A percentile compares a stretch with the other conserved stretches of the same genome.
Conservation (phyloP, 2,797 vertebrate genomes). For the Leuciscus waleckii region DNA sequence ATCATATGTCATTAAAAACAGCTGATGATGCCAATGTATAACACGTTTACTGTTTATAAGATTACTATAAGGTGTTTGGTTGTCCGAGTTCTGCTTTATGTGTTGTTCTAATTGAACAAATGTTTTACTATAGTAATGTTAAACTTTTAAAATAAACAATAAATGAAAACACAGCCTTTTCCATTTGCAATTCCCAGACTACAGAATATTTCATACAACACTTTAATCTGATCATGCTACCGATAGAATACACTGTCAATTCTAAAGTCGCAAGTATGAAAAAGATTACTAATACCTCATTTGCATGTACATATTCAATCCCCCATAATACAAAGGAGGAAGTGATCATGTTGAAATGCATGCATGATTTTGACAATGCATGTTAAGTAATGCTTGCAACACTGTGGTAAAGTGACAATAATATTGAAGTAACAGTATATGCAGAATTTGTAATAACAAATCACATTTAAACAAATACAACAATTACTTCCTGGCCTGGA, state of each 20-base stretch:
- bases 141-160: neutral
- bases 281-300: conserved; percentile 34
- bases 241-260: conserved; percentile 43
- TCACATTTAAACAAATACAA: conserved; percentile 17
- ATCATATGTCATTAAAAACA: neutral
- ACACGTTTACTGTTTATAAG: neutral
- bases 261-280: conserved; percentile 41
- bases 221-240: conserved; percentile 57
- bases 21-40: neutral
- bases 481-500: neutral
- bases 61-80: neutral
- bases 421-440: conserved; percentile 42
- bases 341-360: conserved; percentile 49
- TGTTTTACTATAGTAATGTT: conserved; percentile 16
- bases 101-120: conserved; percentile 1
- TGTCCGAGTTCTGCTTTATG: neutral
- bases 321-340: conserved; percentile 25
- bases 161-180: neutral
- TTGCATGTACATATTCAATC: conserved; percentile 18
- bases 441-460: conserved; percentile 26
- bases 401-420: conserved; percentile 18
- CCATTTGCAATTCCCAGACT: neutral
- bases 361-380: conserved; percentile 42
- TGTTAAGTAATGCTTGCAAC: conserved; percentile 37
- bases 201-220: conserved; percentile 19